Evolutionary conservation across 1,140 invertebrate genomes (phyloP).

Genomic region (Nomia melanderi): DNA sequence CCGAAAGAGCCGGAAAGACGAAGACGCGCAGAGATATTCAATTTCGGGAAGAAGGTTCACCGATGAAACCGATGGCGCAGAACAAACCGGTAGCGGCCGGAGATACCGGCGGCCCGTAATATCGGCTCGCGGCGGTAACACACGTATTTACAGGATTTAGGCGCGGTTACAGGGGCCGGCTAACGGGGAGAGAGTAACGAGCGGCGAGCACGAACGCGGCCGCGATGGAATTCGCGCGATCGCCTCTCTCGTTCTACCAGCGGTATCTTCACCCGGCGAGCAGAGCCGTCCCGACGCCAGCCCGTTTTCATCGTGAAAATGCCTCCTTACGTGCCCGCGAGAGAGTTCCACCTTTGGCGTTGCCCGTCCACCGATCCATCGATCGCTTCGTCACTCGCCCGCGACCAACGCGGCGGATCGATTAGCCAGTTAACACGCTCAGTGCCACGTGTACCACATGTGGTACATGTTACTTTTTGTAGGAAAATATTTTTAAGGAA

Average conservation of each 20-base stretch:
- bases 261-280: slow-evolving; percentile 16
- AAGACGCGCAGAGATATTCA: background rate
- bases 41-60: slow-evolving; percentile 3
- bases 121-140: slow-evolving; percentile 49
- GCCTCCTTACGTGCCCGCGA: background rate
- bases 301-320: slow-evolving; percentile 18
- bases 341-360: background rate
- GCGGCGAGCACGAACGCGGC: slow-evolving; percentile 34
- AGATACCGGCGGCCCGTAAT: slow-evolving; percentile 57
- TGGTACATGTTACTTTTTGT: too few species aligned
- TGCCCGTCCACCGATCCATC: background rate
- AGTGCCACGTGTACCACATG: too few species aligned
- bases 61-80: slow-evolving; percentile 42
- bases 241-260: background rate
- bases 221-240: slow-evolving; percentile 60
- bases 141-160: slow-evolving; percentile 53
- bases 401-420: background rate
- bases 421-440: background rate
- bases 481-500: too few species aligned
- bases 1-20: too few species aligned
- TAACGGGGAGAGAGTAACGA: slow-evolving; percentile 37
- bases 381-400: background rate
- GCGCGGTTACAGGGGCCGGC: slow-evolving; percentile 35
- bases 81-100: slow-evolving; percentile 47
- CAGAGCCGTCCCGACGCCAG: background rate